Conservation (phyloP, 2,113 vertebrate genomes). For the Heterotilapia buettikoferi region DNA sequence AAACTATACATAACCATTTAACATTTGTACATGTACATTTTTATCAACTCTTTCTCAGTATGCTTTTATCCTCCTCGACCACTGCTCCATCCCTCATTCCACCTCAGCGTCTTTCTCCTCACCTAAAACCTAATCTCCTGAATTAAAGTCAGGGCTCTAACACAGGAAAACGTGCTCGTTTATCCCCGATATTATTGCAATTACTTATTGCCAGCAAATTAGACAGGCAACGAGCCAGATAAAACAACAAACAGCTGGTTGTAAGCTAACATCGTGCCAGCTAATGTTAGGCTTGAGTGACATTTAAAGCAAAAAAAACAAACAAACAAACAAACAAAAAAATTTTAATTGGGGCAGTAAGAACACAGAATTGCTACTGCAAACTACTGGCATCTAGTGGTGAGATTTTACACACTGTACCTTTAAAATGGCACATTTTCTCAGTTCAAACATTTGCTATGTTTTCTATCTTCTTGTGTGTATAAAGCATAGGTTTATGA, state of each 20-base stretch:
- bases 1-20: background rate
- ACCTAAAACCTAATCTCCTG: background rate
- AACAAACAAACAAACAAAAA: rapidly evolving
- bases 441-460: background rate
- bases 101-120: background rate
- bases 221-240: background rate
- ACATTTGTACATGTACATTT: background rate
- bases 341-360: background rate
- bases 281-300: background rate
- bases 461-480: background rate
- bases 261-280: background rate
- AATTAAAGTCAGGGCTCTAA: background rate
- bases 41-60: background rate
- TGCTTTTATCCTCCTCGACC: background rate
- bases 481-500: background rate
- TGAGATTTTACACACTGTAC: background rate
- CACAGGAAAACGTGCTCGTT: background rate
- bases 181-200: background rate
- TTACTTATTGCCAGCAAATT: background rate
- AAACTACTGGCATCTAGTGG: background rate
- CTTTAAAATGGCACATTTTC: background rate
- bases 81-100: rapidly evolving
- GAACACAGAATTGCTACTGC: background rate
- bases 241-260: background rate
- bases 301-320: background rate